Percentiles rank a stretch among this genome's conserved stretches.
Conservation (phyloP, 2,797 vertebrate species). For the Tachyglossus aculeatus region DNA sequence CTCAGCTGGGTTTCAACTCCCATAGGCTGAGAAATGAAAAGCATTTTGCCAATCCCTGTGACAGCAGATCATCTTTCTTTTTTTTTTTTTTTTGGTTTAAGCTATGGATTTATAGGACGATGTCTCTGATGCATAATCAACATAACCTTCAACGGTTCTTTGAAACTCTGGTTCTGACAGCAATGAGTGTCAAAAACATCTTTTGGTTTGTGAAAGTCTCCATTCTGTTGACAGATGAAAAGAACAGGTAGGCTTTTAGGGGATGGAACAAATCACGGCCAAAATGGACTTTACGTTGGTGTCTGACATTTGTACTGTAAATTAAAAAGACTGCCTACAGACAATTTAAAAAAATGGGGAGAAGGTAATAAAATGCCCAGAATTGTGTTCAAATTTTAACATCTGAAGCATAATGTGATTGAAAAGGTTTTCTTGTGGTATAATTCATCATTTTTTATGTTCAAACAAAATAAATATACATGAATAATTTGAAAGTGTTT, state of each 20-base stretch:
- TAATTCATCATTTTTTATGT: slow-evolving; percentile 11
- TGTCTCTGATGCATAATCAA: slow-evolving; percentile 57
- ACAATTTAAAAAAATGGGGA: too few relatives aligned
- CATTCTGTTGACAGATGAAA: slow-evolving; percentile 54
- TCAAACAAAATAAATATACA: too few relatives aligned
- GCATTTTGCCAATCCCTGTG: slow-evolving; percentile 42
- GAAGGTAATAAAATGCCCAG: background rate
- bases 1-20: slow-evolving; percentile 32
- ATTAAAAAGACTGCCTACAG: background rate
- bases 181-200: slow-evolving; percentile 60
- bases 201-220: slow-evolving; percentile 48
- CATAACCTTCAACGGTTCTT: slow-evolving; percentile 55
- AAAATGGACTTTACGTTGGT: background rate
- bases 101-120: slow-evolving; percentile 51
- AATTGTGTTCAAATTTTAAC: background rate
- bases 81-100: slow-evolving; percentile 30
- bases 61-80: slow-evolving; percentile 36
- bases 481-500: slow-evolving; percentile 30
- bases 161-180: slow-evolving; percentile 59
- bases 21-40: slow-evolving; percentile 34
- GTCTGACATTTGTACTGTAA: background rate
- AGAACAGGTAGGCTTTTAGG: slow-evolving; percentile 28
- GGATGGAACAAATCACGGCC: slow-evolving; percentile 4
- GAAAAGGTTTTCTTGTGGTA: rapidly evolving
- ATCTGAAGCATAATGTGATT: background rate